These are phyloP conservation scores for Calidris pugnax DNA, from an alignment of 2,113 vertebrate genomes.

Conservation along the genomic window DNA sequence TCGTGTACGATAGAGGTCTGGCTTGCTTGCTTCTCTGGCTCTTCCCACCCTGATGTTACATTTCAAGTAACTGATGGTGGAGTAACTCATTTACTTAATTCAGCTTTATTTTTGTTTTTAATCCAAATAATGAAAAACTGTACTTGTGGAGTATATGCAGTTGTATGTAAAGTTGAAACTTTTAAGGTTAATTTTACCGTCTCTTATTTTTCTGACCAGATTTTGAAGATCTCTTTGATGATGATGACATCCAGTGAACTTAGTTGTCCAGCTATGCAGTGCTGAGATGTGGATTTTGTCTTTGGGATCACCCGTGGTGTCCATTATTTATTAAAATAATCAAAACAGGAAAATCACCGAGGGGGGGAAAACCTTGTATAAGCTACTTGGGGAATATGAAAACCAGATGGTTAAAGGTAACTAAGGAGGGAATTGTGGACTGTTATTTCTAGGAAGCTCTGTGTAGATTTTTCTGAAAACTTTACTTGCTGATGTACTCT, in stretches of 20 bases:
- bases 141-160: neutral
- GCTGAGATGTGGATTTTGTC: conserved; percentile 12
- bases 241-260: conserved; percentile 87
- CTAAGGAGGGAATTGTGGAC: neutral
- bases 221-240: conserved; percentile 91
- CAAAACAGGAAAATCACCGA: neutral
- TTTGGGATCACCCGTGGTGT: neutral
- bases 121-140: neutral
- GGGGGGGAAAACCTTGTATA: accelerated
- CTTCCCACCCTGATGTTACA: neutral
- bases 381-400: neutral
- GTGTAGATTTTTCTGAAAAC: neutral
- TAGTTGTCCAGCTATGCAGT: neutral
- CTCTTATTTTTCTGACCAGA: conserved; percentile 72
- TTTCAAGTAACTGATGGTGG: neutral
- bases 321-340: conserved; percentile 23
- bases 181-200: neutral
- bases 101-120: neutral
- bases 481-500: neutral
- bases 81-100: neutral
- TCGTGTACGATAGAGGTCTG: neutral
- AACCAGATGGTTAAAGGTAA: neutral
- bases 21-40: neutral
- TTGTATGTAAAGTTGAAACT: neutral
- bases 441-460: conserved; percentile 4